A percentile compares a stretch with the other conserved stretches of the same genome.
Conservation (phyloP, 2,888 invertebrate genomes). For the Tipula confusa region DNA sequence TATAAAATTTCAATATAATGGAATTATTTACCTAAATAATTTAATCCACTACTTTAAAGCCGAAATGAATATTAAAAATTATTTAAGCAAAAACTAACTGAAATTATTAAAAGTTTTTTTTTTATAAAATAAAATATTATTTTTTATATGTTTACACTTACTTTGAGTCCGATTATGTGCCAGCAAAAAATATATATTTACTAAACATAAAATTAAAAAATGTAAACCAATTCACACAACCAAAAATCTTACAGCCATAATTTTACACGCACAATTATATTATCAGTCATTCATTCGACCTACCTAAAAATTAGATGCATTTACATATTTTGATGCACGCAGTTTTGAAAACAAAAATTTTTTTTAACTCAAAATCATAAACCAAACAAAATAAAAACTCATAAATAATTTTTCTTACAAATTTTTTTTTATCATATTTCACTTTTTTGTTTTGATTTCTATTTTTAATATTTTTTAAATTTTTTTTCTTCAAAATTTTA, state of each 20-base stretch:
- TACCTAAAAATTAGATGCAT: neutral
- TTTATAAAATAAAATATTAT: neutral
- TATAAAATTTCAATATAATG: no score
- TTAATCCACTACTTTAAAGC: no score
- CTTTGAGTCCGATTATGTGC: neutral
- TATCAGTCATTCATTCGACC: neutral
- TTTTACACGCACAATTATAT: neutral
- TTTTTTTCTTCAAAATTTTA: neutral
- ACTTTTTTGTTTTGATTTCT: neutral
- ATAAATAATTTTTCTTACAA: neutral
- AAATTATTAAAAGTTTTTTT: neutral
- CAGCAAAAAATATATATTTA: neutral
- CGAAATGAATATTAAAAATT: no score
- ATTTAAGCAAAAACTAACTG: no score
- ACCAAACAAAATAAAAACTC: neutral
- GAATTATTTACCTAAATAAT: no score
- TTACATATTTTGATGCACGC: neutral
- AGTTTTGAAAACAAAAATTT: neutral
- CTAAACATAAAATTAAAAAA: neutral
- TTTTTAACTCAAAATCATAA: neutral
- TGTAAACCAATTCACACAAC: neutral
- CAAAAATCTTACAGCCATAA: neutral
- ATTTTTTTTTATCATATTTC: neutral
- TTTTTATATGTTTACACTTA: neutral
- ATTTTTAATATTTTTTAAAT: neutral